A percentile compares a stretch with the other conserved stretches of the same genome.
These are phyloP conservation scores for Epirrhoe tristata DNA, from an alignment of 2,888 invertebrate genomes.

Conservation along the genomic window DNA sequence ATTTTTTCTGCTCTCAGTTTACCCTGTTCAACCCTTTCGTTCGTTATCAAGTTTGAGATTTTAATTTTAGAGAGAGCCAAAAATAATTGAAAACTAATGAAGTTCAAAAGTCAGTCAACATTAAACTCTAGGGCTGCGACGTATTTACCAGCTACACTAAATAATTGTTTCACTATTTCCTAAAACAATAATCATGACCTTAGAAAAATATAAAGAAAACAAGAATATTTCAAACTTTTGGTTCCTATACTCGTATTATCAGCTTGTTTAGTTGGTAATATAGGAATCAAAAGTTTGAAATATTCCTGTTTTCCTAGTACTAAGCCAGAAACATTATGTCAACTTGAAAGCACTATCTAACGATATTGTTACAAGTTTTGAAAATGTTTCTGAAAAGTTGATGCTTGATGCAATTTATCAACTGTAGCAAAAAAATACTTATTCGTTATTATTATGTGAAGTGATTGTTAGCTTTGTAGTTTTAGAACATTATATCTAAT, in stretches of 20 bases:
- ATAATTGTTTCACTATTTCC: background rate
- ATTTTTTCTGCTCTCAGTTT: conserved; percentile 51
- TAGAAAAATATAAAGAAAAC: background rate
- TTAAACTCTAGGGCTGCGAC: background rate
- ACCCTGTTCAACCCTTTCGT: conserved; percentile 48
- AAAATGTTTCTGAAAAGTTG: background rate
- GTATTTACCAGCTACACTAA: background rate
- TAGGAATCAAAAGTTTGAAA: no score
- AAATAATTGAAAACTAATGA: conserved; percentile 5
- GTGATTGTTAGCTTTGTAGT: background rate
- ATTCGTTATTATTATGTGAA: background rate
- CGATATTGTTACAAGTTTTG: conserved; percentile 12
- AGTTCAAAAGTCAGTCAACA: background rate
- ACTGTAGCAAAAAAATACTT: background rate
- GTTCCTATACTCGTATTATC: no score
- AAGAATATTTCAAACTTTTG: background rate
- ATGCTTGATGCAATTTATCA: background rate
- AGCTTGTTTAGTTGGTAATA: no score
- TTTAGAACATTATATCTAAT: background rate
- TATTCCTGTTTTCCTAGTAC: no score
- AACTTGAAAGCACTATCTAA: conserved; percentile 11
- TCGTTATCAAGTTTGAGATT: conserved; percentile 54
- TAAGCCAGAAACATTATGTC: background rate
- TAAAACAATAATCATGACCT: background rate
- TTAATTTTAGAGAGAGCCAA: conserved; percentile 49